phyloP scores from a whole-genome alignment of 2,888 invertebrate genomes.

The Oxycera nigricornis region DNA sequence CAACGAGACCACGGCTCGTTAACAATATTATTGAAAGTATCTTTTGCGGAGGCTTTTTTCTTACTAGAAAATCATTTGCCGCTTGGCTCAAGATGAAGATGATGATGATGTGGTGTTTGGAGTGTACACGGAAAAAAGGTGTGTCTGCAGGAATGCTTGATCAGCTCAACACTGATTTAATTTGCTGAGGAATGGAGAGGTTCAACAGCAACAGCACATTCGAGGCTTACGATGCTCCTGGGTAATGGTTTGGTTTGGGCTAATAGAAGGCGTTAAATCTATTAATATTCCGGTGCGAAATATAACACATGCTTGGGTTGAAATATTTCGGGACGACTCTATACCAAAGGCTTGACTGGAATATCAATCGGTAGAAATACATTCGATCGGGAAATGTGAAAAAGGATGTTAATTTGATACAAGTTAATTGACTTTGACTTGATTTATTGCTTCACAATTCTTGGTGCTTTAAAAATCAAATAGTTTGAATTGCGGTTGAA shows the following conservation, averaged over 20 bases:
- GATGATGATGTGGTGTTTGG: too few relatives aligned
- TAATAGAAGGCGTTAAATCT: conserved; percentile 22
- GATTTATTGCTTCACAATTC: too few relatives aligned
- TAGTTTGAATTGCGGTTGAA: too few relatives aligned
- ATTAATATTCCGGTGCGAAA: conserved; percentile 31
- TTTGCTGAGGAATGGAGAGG: conserved; percentile 17
- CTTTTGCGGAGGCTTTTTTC: background rate
- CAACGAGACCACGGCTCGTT: conserved; percentile 1
- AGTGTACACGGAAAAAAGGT: conserved; percentile 2
- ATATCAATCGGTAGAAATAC: too few relatives aligned
- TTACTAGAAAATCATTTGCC: background rate
- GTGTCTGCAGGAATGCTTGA: conserved; percentile 3
- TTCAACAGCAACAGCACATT: background rate
- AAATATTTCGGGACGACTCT: conserved; percentile 20
- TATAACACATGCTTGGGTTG: conserved; percentile 20
- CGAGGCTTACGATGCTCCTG: too few relatives aligned
- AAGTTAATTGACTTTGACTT: too few relatives aligned
- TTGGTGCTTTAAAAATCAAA: too few relatives aligned
- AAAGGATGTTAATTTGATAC: too few relatives aligned
- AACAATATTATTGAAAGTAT: conserved; percentile 2
- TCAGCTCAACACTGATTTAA: conserved; percentile 30
- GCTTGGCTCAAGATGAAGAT: background rate
- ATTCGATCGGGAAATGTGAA: too few relatives aligned
- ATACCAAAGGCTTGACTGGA: background rate
- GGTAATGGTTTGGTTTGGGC: background rate